These are phyloP conservation scores for Gallinago solitaria DNA, from an alignment of 2,797 vertebrate species.

Conservation along the genomic window DNA sequence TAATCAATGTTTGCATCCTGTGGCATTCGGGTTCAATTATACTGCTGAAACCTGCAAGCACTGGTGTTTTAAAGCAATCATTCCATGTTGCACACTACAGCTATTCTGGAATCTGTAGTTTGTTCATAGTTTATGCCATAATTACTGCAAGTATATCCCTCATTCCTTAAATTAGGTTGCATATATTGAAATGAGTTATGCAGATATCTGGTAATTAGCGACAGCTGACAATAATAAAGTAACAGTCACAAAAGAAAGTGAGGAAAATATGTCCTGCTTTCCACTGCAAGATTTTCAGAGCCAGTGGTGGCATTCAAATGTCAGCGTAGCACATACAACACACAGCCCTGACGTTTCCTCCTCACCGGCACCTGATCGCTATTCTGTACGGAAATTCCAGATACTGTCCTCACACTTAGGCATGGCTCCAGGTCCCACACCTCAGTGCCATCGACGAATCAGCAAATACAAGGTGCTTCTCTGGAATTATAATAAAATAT, in stretches of 20 bases:
- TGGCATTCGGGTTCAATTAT: slow-evolving; percentile 65
- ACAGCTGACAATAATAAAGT: not conserved
- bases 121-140: slow-evolving; percentile 16
- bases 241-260: not conserved
- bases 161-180: slow-evolving; percentile 5
- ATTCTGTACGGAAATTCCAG: not conserved
- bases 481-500: not conserved
- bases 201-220: slow-evolving; percentile 5
- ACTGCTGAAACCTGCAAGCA: slow-evolving; percentile 61
- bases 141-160: slow-evolving; percentile 6
- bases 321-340: not conserved
- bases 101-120: slow-evolving; percentile 58
- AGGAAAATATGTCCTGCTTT: not conserved
- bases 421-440: not conserved
- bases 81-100: slow-evolving; percentile 36
- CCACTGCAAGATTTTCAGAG: not conserved
- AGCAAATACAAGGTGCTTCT: not conserved
- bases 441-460: not conserved
- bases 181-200: not conserved
- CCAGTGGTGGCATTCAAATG: not conserved
- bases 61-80: slow-evolving; percentile 55
- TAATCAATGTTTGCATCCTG: slow-evolving; percentile 69
- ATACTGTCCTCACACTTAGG: not conserved
- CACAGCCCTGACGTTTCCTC: not conserved
- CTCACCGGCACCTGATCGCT: not conserved